Evolutionary conservation across 2,797 vertebrate species (phyloP).

Genomic region (Triplophysa yarkandensis): DNA sequence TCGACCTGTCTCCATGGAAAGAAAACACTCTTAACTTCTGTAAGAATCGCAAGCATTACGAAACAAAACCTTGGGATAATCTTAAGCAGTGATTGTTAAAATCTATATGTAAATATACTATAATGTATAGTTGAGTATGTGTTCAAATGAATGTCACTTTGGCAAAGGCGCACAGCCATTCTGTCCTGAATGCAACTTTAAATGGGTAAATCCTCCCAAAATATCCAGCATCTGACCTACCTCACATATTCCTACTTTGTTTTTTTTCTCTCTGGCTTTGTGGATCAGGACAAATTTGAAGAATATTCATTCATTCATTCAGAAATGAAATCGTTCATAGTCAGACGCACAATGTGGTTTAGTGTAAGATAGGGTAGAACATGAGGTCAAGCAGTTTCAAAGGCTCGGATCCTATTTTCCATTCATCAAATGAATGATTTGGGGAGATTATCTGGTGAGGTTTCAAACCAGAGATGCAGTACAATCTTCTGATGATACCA

Average conservation of each 20-base stretch:
- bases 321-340: no score
- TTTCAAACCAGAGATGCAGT: no score
- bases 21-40: slow-evolving; percentile 20
- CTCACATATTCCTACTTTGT: no score
- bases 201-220: slow-evolving; percentile 2
- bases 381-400: no score
- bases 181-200: slow-evolving; percentile 4
- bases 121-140: background rate
- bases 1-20: slow-evolving; percentile 5
- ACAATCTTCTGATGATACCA: no score
- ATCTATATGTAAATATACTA: no score
- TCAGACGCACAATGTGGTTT: no score
- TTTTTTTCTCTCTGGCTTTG: background rate
- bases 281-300: slow-evolving; percentile 9
- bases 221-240: slow-evolving; percentile 1
- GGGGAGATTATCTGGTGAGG: no score
- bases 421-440: no score
- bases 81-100: no score
- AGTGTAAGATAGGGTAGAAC: no score
- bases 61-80: background rate
- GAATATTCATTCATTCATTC: slow-evolving; percentile 11
- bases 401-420: no score
- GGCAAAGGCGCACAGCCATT: background rate
- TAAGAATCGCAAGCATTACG: slow-evolving; percentile 4
- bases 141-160: background rate